Conservation (phyloP, 2,888 invertebrate species). For the Perdita meconis region DNA sequence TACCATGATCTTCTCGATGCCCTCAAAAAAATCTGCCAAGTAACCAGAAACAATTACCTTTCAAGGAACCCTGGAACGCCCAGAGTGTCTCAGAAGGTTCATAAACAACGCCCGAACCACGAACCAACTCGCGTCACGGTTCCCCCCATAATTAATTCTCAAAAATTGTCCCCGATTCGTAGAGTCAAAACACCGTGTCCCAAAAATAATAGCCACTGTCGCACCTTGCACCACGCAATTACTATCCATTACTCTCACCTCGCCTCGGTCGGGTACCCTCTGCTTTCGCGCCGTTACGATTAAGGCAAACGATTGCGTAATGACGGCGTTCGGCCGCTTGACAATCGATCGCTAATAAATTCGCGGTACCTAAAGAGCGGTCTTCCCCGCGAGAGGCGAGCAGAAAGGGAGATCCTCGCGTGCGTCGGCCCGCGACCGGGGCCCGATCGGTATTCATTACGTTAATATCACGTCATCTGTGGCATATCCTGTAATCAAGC, state of each 20-base stretch:
- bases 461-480: conserved; percentile 76
- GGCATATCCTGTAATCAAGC: conserved; percentile 77
- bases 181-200: too few relatives aligned
- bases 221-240: conserved; percentile 35
- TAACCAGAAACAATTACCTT: too few relatives aligned
- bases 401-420: conserved; percentile 7
- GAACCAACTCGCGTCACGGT: background rate
- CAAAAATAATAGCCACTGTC: conserved; percentile 18
- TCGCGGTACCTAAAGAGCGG: conserved; percentile 16
- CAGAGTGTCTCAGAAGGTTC: background rate
- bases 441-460: conserved; percentile 74
- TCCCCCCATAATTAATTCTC: conserved; percentile 13
- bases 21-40: too few relatives aligned
- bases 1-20: too few relatives aligned
- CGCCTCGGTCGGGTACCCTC: conserved; percentile 11
- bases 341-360: conserved; percentile 49
- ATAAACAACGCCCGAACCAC: conserved; percentile 1
- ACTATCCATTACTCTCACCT: conserved; percentile 38
- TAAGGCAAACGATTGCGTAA: conserved; percentile 26
- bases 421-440: conserved; percentile 13
- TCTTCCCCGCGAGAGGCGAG: background rate
- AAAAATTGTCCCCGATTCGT: background rate
- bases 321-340: conserved; percentile 25
- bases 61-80: too few relatives aligned
- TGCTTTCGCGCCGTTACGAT: conserved; percentile 42